Conservation (phyloP, 2,797 vertebrate genomes). For the Synaphobranchus kaupii region DNA sequence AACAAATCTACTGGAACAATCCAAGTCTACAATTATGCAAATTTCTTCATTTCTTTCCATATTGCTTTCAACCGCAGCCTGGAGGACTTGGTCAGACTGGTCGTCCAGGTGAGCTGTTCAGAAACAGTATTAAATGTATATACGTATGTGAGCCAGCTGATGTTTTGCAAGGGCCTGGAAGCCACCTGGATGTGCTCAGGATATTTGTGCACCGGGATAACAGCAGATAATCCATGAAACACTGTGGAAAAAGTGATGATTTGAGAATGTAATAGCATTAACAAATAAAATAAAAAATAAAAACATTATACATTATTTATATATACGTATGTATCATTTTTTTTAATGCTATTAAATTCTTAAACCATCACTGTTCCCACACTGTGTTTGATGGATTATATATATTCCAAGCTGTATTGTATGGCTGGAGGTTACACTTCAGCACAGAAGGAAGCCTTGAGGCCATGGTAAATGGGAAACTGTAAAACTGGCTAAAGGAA, state of each 20-base stretch:
- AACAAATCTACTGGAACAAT: slow-evolving; percentile 64
- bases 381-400: too few relatives aligned
- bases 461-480: background rate
- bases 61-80: slow-evolving; percentile 45
- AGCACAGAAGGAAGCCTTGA: background rate
- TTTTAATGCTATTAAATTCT: too few relatives aligned
- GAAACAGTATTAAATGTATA: background rate
- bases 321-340: too few relatives aligned
- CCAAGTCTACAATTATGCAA: slow-evolving; percentile 52
- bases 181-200: background rate
- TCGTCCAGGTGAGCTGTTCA: slow-evolving; percentile 40
- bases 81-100: slow-evolving; percentile 48
- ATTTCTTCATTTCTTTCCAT: slow-evolving; percentile 19
- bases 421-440: background rate
- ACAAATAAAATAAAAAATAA: too few relatives aligned
- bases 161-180: background rate
- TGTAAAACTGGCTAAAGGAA: background rate
- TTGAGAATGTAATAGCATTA: too few relatives aligned
- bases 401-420: background rate
- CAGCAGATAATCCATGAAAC: background rate
- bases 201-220: background rate
- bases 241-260: background rate
- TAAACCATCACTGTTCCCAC: too few relatives aligned
- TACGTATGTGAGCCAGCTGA: background rate
- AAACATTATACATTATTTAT: too few relatives aligned